phyloP scores from a whole-genome alignment of 2,888 invertebrate genomes.

The Taphrorychus bicolor region DNA sequence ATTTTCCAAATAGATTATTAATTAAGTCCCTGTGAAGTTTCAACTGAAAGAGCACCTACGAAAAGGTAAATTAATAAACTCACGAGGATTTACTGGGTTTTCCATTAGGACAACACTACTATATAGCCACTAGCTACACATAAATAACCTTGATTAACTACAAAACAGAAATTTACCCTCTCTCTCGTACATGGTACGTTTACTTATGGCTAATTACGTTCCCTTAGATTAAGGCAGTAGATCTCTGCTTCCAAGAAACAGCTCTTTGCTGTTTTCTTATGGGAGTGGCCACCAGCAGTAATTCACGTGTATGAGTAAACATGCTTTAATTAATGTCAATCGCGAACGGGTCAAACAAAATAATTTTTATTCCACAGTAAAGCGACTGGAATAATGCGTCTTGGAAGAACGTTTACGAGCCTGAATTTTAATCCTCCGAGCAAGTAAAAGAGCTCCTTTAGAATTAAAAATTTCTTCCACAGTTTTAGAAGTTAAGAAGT shows the following conservation, averaged over 20 bases:
- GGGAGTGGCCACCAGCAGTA: constrained; percentile 17
- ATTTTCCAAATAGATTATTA: not conserved
- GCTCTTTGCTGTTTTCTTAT: constrained; percentile 18
- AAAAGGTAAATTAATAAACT: too few relatives aligned
- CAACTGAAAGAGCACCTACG: too few relatives aligned
- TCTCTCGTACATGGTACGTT: not conserved
- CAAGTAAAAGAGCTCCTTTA: not conserved
- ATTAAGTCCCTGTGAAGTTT: too few relatives aligned
- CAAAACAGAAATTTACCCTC: not conserved
- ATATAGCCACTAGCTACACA: too few relatives aligned
- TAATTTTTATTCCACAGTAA: not conserved
- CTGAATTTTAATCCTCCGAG: too few relatives aligned
- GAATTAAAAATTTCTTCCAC: too few relatives aligned
- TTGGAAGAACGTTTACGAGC: not conserved
- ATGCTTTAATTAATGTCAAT: constrained; percentile 1
- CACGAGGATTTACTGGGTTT: too few relatives aligned
- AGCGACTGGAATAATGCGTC: too few relatives aligned
- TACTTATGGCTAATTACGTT: not conserved
- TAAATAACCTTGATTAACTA: not conserved
- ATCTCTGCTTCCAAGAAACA: not conserved
- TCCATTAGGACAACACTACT: too few relatives aligned
- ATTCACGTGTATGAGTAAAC: not conserved
- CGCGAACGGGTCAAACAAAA: not conserved
- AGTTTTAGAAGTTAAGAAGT: too few relatives aligned
- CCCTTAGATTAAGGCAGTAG: not conserved